phyloP scores from a whole-genome alignment of 2,888 invertebrate genomes.

The Tinea pellionella region DNA sequence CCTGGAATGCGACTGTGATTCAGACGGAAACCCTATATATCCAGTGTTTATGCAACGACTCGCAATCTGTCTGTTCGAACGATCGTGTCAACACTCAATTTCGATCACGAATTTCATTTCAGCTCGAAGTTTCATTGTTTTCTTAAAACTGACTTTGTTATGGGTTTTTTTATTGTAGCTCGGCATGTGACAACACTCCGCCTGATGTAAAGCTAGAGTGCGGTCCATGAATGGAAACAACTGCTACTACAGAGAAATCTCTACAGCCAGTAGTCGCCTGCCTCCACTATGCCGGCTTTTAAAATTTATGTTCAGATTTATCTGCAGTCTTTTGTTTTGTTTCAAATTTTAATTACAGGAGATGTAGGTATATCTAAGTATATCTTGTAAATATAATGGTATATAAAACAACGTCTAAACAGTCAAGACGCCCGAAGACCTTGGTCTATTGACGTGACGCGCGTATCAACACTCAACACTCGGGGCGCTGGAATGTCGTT shows the following conservation, averaged over 20 bases:
- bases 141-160: too few relatives aligned
- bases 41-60: conserved; percentile 59
- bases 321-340: neutral
- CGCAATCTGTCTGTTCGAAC: conserved; percentile 21
- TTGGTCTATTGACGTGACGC: conserved; percentile 52
- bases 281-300: too few relatives aligned
- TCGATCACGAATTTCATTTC: neutral
- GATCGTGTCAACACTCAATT: conserved; percentile 2
- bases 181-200: too few relatives aligned
- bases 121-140: neutral
- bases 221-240: too few relatives aligned
- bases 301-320: too few relatives aligned
- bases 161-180: too few relatives aligned
- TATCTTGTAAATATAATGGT: neutral
- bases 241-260: too few relatives aligned
- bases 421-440: conserved; percentile 31
- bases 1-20: conserved; percentile 61
- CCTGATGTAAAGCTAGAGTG: too few relatives aligned
- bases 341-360: neutral
- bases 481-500: conserved; percentile 61
- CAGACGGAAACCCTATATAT: conserved; percentile 64
- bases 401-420: neutral
- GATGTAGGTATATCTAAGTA: neutral
- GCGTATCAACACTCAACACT: conserved; percentile 49
- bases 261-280: too few relatives aligned